Percentiles rank a stretch among this genome's conserved stretches.
These are phyloP conservation scores for Nemopilema nomurai DNA, from an alignment of 30 jellyfish, hydroid and myxozoan genomes.

Conservation along the genomic window DNA sequence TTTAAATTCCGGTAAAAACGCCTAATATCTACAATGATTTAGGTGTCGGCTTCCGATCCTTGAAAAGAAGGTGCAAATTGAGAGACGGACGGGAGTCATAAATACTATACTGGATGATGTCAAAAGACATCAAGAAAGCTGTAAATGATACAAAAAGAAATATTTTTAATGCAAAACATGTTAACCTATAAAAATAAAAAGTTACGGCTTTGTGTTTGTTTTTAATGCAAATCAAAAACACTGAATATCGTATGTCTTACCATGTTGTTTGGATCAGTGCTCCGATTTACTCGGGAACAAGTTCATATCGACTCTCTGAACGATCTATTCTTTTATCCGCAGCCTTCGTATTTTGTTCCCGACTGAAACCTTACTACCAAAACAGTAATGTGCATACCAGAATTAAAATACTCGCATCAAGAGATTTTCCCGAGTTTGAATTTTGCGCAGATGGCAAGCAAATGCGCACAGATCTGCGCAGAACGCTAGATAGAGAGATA, in stretches of 20 bases:
- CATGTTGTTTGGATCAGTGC: neutral
- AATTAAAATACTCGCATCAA: neutral
- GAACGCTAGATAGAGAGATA: neutral
- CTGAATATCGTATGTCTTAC: neutral
- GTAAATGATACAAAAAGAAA: too few species aligned
- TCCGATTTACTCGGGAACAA: neutral
- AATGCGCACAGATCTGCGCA: conserved; percentile 24
- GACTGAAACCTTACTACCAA: too few species aligned
- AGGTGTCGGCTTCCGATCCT: too few species aligned
- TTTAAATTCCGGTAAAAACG: too few species aligned
- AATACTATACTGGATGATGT: too few species aligned
- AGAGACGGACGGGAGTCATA: too few species aligned
- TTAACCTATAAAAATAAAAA: too few species aligned
- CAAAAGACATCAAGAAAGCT: too few species aligned
- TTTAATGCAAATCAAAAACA: neutral
- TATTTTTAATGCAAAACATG: too few species aligned
- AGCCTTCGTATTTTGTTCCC: neutral
- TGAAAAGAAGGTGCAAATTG: too few species aligned
- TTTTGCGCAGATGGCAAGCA: conserved; percentile 47
- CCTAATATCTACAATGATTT: too few species aligned
- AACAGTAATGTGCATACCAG: neutral
- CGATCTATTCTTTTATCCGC: neutral
- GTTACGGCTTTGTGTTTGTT: neutral
- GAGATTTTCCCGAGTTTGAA: neutral
- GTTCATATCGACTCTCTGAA: neutral